Evolutionary conservation across 2,888 invertebrate genomes (phyloP), one percentile per base, ranked within the genome.

Genomic region (Hyalella azteca): DNA sequence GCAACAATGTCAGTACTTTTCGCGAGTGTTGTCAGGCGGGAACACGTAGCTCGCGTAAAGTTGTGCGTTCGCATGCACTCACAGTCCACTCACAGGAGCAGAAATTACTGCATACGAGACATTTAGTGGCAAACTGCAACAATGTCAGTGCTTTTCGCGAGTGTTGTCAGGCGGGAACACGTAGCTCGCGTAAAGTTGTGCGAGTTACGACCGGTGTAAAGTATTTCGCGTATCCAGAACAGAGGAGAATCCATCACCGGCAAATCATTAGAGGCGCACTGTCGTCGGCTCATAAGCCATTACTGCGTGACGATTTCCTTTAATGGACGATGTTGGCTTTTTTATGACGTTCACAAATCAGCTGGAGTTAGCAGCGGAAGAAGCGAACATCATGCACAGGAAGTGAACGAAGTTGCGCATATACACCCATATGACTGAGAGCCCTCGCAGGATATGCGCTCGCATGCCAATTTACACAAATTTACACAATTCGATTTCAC

Each of bases 321-420:
- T 66, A 66, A 66, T 66, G 66, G 36, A 66, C 66, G 66, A 66
- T 36, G 66, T 29, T 66, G 66, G 11, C 13, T 36, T 66, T 66
- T 66, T 66, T 66, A 66, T 36, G 11, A 29, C 66, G 66, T 66
- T 66, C 66, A 66, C 66, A 66, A 66, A 66, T 66, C 66, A 66
- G 66, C 66, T 66, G 66, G 19, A 66, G 36, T 66, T 2, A 66
- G 29, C 66, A 66, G 36, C 66, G 66, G 66, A 66, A 66, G 59
- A 66, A 66, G 66, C 22, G 66, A 66, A 36, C 66, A 66, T 66
- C 36, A 66, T 66, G 66, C 32, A 66, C 66, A 66, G 66, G 66
- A 66, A 66, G 66, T 36, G 26, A 15, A 5, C 36, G 36, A 29
- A 36, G 66, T 29, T 36, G 36, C 39, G 66, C 66, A 66, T 36